Conservation (phyloP, 1,140 invertebrate species). For the Penaeus japonicus region DNA sequence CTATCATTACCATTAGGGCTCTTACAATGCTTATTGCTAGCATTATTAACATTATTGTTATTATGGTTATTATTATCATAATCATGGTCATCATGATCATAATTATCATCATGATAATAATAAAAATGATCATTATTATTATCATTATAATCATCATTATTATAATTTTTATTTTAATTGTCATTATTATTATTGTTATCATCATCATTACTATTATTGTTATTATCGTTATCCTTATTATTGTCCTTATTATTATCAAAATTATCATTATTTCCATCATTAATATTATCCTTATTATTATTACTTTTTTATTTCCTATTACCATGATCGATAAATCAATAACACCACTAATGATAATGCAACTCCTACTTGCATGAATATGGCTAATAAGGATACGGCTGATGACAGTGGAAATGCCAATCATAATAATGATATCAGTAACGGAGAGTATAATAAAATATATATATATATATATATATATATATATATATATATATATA, state of each 20-base stretch:
- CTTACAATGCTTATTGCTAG: not conserved
- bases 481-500: too few species aligned
- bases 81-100: not conserved
- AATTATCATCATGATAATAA: not conserved
- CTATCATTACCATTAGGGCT: not conserved
- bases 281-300: not conserved
- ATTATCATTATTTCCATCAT: not conserved
- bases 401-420: too few species aligned
- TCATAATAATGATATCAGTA: too few species aligned
- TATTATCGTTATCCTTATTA: not conserved
- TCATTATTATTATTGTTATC: not conserved
- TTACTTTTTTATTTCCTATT: not conserved
- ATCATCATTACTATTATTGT: not conserved
- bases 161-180: not conserved
- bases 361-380: too few species aligned
- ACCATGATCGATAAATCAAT: too few species aligned
- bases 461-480: too few species aligned
- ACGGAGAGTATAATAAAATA: too few species aligned
- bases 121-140: not conserved
- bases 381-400: too few species aligned
- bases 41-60: too few species aligned
- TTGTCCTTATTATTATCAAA: not conserved
- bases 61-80: too few species aligned
- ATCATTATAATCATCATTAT: not conserved
- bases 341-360: too few species aligned